Base-by-base conservation (phyloP, 2,888 invertebrate species). In the Chaetoderma sp. region DNA sequence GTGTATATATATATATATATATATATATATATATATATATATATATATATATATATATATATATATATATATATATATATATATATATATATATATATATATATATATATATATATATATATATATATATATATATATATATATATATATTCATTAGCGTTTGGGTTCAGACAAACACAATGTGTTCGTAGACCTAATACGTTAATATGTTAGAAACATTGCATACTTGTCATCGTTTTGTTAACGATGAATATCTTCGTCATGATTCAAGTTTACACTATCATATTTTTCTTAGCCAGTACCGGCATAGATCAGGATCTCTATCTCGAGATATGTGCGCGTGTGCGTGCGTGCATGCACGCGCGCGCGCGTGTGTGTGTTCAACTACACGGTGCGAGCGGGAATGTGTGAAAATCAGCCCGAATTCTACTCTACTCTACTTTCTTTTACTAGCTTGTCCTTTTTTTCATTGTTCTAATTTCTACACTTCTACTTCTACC, bases 11-110 rank as follows among this genome's bases (percentile, higher is more conserved):
- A n/a, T n/a, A n/a, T n/a, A n/a, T n/a, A n/a, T 42, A 42, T 42
- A 42, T 42, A 42, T 42, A 42, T 42, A 42, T 42, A 42, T 42
- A 42, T 42, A 42, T 42, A 42, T 42, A 42, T 42, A 42, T 42
- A 42, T 42, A 42, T 42, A 42, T 42, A 42, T 42, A 42, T 42
- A 42, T 42, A 42, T 42, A 42, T 42, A 42, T 42, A 42, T 42
- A 42, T 42, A 42, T 42, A 42, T 42, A 42, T 42, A 42, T 42
- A 42, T 42, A 42, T 42, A 42, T 42, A 42, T 42, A 42, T 42
- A 42, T 42, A 42, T 42, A 42, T 2, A 42, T 42, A 42, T 42
- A 42, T 42, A 42, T 2, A 42, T 42, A 42, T 2, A 42, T 42
- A 42, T 2, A 42, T 42, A 42, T 2, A 42, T 42, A 42, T 18